phyloP scores from a whole-genome alignment of 1,140 invertebrate genomes.

The Drosophila bifasciata region DNA sequence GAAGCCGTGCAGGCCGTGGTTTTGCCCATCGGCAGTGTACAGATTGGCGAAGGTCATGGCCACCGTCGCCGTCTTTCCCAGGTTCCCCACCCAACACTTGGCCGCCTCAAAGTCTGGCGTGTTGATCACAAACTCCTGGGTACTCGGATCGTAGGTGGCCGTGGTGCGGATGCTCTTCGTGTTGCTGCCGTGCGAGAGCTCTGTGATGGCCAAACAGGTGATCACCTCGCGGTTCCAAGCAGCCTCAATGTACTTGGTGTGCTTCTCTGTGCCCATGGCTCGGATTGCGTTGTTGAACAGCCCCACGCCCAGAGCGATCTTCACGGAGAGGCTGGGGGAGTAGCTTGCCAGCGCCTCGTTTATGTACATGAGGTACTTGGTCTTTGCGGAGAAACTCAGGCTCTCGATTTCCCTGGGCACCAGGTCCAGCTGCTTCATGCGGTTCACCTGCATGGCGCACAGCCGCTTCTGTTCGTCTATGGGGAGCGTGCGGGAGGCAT shows the following conservation, averaged over 20 bases:
- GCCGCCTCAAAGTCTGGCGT: conserved; percentile 97
- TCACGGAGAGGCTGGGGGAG: conserved; percentile 88
- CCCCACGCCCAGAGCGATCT: conserved; percentile 88
- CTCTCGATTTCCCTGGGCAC: conserved; percentile 86
- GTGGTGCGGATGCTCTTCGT: conserved; percentile 95
- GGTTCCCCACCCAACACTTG: conserved; percentile 97
- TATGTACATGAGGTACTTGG: conserved; percentile 88
- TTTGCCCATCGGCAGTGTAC: conserved; percentile 88
- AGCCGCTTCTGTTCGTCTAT: conserved; percentile 90
- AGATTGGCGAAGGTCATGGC: conserved; percentile 95
- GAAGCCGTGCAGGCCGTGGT: conserved; percentile 95
- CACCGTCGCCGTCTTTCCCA: conserved; percentile 95
- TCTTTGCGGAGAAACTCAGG: conserved; percentile 88
- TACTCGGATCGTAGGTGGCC: conserved; percentile 92
- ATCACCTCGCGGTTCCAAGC: conserved; percentile 89
- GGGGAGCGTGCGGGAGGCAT: conserved; percentile 85
- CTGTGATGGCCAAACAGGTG: conserved; percentile 95
- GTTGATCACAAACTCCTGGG: conserved; percentile 93
- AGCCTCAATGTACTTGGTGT: conserved; percentile 89
- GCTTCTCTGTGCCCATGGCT: conserved; percentile 91
- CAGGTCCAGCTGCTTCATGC: conserved; percentile 86
- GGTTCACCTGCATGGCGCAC: conserved; percentile 87
- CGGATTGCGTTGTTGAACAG: conserved; percentile 89
- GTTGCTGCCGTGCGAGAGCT: conserved; percentile 97
- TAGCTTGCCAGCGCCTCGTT: conserved; percentile 89